A percentile compares a stretch with the other conserved stretches of the same genome.
phyloP scores from a whole-genome alignment of 2,888 invertebrate genomes.

The Drosophila setosimentum region DNA sequence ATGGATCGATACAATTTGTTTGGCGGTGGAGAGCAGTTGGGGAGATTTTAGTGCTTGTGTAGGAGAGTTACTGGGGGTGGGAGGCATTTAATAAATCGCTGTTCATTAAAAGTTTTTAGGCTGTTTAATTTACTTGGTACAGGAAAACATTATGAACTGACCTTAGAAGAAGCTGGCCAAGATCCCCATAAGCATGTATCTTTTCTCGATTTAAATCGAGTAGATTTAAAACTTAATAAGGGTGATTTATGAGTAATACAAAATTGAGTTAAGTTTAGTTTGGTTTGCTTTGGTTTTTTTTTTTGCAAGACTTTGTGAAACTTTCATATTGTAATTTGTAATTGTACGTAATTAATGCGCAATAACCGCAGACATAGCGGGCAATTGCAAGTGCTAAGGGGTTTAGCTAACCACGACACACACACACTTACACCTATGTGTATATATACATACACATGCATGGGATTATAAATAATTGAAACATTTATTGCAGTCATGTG shows the following conservation, averaged over 20 bases:
- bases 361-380: conserved; percentile 39
- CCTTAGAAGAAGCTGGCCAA: conserved; percentile 7
- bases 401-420: conserved; percentile 39
- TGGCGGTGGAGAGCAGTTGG: not conserved
- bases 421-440: conserved; percentile 12
- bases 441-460: conserved; percentile 2
- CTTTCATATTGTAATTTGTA: conserved; percentile 63
- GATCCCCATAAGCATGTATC: not conserved
- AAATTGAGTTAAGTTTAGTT: conserved; percentile 2
- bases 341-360: conserved; percentile 76
- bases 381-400: conserved; percentile 28
- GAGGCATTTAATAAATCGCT: conserved; percentile 64
- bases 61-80: not conserved
- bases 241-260: conserved; percentile 41
- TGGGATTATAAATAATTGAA: conserved; percentile 74
- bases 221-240: conserved; percentile 45
- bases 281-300: not conserved
- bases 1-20: conserved; percentile 60
- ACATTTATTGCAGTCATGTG: conserved; percentile 79
- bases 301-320: conserved; percentile 46
- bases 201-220: conserved; percentile 13
- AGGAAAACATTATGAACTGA: conserved; percentile 23
- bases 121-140: conserved; percentile 58
- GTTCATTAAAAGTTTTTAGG: conserved; percentile 70
- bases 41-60: conserved; percentile 5